These are phyloP conservation scores for Sciurus vulgaris DNA, from an alignment of 2,797 vertebrate species.

Conservation along the genomic window DNA sequence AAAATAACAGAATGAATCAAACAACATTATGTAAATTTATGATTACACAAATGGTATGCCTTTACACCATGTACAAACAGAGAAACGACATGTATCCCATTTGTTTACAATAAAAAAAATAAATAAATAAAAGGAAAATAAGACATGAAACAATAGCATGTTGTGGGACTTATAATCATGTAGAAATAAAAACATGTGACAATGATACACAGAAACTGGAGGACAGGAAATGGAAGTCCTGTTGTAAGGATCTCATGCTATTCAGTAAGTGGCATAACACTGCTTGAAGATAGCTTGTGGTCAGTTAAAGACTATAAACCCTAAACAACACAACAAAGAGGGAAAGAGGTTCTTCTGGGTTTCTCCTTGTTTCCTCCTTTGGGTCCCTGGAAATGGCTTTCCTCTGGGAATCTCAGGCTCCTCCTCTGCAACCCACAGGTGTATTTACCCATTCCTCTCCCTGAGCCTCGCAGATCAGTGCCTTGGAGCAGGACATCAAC, in stretches of 20 bases:
- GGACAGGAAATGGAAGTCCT: neutral
- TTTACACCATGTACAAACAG: no score
- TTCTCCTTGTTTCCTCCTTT: slow-evolving; percentile 8
- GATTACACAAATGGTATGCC: no score
- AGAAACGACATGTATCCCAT: no score
- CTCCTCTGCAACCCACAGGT: neutral
- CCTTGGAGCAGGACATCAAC: neutral
- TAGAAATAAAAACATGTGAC: slow-evolving; percentile 30
- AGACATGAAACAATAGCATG: neutral
- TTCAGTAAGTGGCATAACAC: neutral
- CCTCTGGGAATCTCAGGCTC: neutral
- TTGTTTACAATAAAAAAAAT: no score
- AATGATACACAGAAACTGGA: neutral
- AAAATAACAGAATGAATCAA: no score
- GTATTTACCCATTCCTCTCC: neutral
- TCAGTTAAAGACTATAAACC: neutral
- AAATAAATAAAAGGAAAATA: neutral
- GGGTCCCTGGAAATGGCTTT: neutral
- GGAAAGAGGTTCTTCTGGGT: neutral
- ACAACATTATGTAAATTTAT: no score
- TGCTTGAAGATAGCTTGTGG: neutral
- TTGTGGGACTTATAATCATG: neutral
- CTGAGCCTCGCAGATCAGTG: neutral
- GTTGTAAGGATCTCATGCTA: neutral
- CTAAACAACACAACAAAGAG: neutral